Evolutionary conservation across 2,113 vertebrate species (phyloP).

Genomic region (Otocyon megalotis): DNA sequence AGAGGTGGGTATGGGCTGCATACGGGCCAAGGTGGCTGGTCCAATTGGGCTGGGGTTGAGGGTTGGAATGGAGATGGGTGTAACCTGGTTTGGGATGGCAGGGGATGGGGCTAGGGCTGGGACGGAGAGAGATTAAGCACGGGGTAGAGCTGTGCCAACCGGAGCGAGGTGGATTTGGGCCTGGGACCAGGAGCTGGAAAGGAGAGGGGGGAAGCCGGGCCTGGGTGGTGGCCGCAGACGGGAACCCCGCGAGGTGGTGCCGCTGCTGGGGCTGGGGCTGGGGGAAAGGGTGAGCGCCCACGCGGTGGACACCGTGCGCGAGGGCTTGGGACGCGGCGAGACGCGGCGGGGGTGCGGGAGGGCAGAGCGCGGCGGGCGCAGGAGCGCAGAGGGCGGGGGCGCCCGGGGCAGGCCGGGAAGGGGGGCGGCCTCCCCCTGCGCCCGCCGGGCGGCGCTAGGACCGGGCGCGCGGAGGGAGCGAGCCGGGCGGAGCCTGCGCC

Average conservation of each 20-base stretch:
- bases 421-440: constrained; percentile 68
- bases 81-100: neutral
- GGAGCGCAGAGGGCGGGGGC: neutral
- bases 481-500: constrained; percentile 84
- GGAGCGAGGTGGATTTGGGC: neutral
- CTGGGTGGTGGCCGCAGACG: neutral
- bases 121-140: neutral
- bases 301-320: neutral
- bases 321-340: neutral
- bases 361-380: accelerated
- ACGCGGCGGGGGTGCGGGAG: accelerated
- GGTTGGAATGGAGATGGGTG: neutral
- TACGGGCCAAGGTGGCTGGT: neutral
- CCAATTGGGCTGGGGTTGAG: too few species aligned
- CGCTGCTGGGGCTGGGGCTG: neutral
- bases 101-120: neutral
- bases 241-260: neutral
- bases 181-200: neutral
- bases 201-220: neutral
- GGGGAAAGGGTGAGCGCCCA: neutral
- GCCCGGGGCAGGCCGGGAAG: constrained; percentile 74
- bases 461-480: constrained; percentile 78
- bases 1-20: neutral
- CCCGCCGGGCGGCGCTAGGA: constrained; percentile 82
- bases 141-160: neutral